phyloP scores from a whole-genome alignment of 2,113 vertebrate genomes.

The Crotophaga sulcirostris region DNA sequence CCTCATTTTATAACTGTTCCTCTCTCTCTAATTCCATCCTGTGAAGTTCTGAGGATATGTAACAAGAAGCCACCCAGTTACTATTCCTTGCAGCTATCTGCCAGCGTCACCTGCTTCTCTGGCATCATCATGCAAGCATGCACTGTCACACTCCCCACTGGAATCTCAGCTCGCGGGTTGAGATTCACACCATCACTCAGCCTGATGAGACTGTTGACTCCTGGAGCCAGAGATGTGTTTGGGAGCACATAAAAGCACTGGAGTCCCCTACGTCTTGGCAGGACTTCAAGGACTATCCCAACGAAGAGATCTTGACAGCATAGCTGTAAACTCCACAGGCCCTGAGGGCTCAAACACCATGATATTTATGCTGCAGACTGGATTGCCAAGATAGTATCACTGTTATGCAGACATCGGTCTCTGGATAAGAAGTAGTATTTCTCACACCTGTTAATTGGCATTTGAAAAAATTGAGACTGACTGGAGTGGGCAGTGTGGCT shows the following conservation, averaged over 20 bases:
- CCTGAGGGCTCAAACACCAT: constrained; percentile 79
- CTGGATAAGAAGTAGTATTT: constrained; percentile 64
- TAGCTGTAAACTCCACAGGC: constrained; percentile 83
- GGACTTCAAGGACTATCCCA: constrained; percentile 81
- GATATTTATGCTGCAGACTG: constrained; percentile 75
- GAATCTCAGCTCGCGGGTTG: constrained; percentile 80
- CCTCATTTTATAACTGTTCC: constrained; percentile 78
- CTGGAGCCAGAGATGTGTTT: constrained; percentile 74
- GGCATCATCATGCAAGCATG: constrained; percentile 81
- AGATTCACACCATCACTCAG: constrained; percentile 81
- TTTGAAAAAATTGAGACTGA: constrained; percentile 72
- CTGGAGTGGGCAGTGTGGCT: constrained; percentile 26
- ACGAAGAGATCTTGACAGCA: constrained; percentile 80
- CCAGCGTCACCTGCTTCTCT: constrained; percentile 81
- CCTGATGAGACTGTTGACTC: constrained; percentile 74
- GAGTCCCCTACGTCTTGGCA: constrained; percentile 79
- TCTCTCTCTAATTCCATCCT: constrained; percentile 77
- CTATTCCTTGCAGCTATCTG: constrained; percentile 73
- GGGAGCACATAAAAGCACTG: constrained; percentile 80
- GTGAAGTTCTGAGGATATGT: constrained; percentile 82
- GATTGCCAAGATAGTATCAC: constrained; percentile 73
- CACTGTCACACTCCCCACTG: constrained; percentile 75
- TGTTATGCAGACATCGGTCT: constrained; percentile 73
- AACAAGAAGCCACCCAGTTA: constrained; percentile 75
- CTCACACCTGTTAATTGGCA: constrained; percentile 83